A percentile compares a stretch with the other conserved stretches of the same genome.
Evolutionary conservation across 1,140 invertebrate genomes (phyloP).

Genomic region (Drosophila nasuta): DNA sequence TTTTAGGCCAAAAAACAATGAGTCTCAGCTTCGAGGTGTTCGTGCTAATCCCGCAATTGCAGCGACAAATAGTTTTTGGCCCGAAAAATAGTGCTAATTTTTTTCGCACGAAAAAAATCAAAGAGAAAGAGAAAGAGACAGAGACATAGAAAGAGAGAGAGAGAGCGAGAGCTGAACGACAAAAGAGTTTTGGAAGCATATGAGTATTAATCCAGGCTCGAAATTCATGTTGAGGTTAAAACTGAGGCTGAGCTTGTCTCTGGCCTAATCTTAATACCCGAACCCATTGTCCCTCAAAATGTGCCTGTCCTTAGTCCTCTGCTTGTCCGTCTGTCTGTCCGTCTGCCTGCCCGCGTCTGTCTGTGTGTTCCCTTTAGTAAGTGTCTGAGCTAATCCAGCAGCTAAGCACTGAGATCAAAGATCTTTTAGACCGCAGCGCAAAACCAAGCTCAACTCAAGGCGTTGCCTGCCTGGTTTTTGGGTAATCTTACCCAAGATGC

Average conservation of each 20-base stretch:
- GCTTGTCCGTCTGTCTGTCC: neutral
- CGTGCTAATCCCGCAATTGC: conserved; percentile 80
- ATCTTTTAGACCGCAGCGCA: conserved; percentile 74
- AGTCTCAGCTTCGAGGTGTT: conserved; percentile 44
- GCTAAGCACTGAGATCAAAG: conserved; percentile 79
- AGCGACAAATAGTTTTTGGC: neutral
- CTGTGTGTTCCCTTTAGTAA: conserved; percentile 55
- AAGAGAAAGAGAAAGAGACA: conserved; percentile 21
- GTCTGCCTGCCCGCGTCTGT: conserved; percentile 21
- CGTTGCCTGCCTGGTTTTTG: conserved; percentile 27
- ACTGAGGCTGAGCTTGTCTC: conserved; percentile 19
- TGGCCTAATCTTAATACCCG: conserved; percentile 55
- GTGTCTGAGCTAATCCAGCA: conserved; percentile 75
- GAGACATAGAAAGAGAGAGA: neutral
- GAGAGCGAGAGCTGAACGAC: conserved; percentile 12
- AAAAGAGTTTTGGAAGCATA: conserved; percentile 59
- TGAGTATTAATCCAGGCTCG: conserved; percentile 65
- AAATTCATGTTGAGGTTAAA: conserved; percentile 32
- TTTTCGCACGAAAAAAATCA: conserved; percentile 66
- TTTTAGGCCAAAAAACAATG: conserved; percentile 64
- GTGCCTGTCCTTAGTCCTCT: conserved; percentile 2
- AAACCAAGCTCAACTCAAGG: conserved; percentile 28
- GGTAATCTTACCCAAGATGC: conserved; percentile 32
- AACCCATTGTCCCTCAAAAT: conserved; percentile 60
- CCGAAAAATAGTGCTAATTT: conserved; percentile 56